Evolutionary conservation across 2,797 vertebrate genomes (phyloP).

Genomic region (Anabacerthia variegaticeps): DNA sequence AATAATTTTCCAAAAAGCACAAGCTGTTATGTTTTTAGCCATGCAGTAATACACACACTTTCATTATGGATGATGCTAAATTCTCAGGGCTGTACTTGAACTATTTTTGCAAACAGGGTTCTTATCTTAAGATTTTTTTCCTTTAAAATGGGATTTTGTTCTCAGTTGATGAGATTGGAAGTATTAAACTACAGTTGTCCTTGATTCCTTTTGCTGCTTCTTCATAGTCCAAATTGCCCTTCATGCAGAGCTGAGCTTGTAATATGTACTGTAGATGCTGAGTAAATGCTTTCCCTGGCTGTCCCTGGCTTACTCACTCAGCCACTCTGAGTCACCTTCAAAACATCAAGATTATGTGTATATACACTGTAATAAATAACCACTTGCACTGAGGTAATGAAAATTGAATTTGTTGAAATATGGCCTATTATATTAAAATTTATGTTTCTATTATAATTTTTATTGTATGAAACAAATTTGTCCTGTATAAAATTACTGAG

Average conservation of each 20-base stretch:
- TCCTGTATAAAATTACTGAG: conserved; percentile 53
- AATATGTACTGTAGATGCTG: conserved; percentile 84
- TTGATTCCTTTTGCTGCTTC: conserved; percentile 80
- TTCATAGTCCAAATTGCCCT: conserved; percentile 88
- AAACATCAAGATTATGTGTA: conserved; percentile 75
- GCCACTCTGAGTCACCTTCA: conserved; percentile 80
- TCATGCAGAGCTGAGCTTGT: conserved; percentile 88
- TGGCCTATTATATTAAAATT: conserved; percentile 84
- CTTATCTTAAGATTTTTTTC: conserved; percentile 13
- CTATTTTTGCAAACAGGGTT: conserved; percentile 17
- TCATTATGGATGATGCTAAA: background rate
- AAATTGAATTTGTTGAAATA: conserved; percentile 89
- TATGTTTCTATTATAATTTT: conserved; percentile 81
- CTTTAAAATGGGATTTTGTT: conserved; percentile 46
- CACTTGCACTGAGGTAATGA: conserved; percentile 75
- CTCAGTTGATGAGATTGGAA: conserved; percentile 24
- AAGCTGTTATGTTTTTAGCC: background rate
- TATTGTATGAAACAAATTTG: conserved; percentile 62
- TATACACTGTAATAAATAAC: conserved; percentile 86
- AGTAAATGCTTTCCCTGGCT: conserved; percentile 82
- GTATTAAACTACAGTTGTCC: conserved; percentile 70
- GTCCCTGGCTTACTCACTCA: conserved; percentile 77
- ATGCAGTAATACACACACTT: background rate
- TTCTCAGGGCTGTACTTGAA: conserved; percentile 1
- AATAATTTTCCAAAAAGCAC: background rate